Evolutionary conservation across 2,113 vertebrate genomes (phyloP), one percentile per base, ranked within the genome.

Genomic region (Elephas maximus): DNA sequence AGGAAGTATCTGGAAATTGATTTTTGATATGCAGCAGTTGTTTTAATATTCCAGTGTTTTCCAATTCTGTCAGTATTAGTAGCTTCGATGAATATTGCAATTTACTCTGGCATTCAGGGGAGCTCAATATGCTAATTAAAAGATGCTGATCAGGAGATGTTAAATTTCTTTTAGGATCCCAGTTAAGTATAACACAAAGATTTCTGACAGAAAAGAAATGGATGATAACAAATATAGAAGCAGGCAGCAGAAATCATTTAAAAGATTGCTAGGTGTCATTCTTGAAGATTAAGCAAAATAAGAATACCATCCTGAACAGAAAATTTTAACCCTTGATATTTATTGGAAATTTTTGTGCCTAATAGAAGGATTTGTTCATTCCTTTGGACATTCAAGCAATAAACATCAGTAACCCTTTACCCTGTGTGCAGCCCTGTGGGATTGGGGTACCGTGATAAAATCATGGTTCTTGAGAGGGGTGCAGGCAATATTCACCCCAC

Each of bases 91-190:
- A 97, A 97, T 80, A 92, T 65, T 93, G 92, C 87, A 96, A 76
- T 98, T 98, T 97, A 96, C 79, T 82, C 60, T 26, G 62, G 85
- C 90, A 95, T 90, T 94, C 87, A 62, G 67, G 45, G 81, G 85
- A 96, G 95, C 77, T 96, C 95, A 96, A 94, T 93, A 95, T 96
- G 94, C 92, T 97, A 97, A 98, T 98, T 97, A 98, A 97, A 97
- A 96, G 84, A 95, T 96, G 95, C 95, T 97, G 94, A 97, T 98
- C 96, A 95, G 95, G 92, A 96, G 97, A 97, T 96, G 93, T 93
- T 97, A 97, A 98, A 94, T 97, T 97, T 97, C 92, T 97, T 95
- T 97, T 88, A 97, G 90, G 93, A 94, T 96, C 73, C 84, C 84
- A 74, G 94, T 97, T 97, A 97, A 97, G 95, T 97, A 97, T 97